Evolutionary conservation across 2,888 invertebrate genomes (phyloP).

Genomic region (Melanchra persicariae): DNA sequence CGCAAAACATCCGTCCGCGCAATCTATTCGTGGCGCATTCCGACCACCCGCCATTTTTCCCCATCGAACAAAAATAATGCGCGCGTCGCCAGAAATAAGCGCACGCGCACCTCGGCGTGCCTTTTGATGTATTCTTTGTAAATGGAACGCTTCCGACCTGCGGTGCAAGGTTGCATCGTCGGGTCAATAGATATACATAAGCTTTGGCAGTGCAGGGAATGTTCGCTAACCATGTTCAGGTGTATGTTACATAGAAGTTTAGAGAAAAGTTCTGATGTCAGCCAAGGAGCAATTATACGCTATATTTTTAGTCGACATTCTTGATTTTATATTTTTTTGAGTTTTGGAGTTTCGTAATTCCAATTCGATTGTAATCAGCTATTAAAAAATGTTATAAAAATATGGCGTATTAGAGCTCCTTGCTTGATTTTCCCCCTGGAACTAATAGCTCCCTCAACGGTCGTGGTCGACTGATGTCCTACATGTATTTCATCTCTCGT

Average conservation of each 20-base stretch:
- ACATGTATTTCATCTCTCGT: conserved; percentile 85
- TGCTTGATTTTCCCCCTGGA: conserved; percentile 27
- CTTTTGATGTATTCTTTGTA: conserved; percentile 67
- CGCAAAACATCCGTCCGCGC: conserved; percentile 85
- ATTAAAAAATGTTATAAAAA: background rate
- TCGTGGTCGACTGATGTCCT: conserved; percentile 71
- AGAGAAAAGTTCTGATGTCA: background rate
- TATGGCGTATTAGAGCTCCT: conserved; percentile 15
- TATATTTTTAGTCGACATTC: conserved; percentile 13
- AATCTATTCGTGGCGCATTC: conserved; percentile 86
- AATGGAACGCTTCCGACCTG: conserved; percentile 68
- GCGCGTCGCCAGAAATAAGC: conserved; percentile 82
- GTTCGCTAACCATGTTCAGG: background rate
- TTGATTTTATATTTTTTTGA: background rate
- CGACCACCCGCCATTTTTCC: conserved; percentile 83
- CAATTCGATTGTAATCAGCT: too few species aligned
- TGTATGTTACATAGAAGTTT: conserved; percentile 5
- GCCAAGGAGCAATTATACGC: conserved; percentile 10
- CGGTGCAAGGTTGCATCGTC: conserved; percentile 68
- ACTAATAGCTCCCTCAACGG: conserved; percentile 38
- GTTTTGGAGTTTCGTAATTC: background rate
- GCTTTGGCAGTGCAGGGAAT: conserved; percentile 6
- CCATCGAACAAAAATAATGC: conserved; percentile 84
- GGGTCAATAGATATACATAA: conserved; percentile 5
- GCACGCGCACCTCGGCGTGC: conserved; percentile 71